These are phyloP conservation scores for Drosophila nigricruria DNA, from an alignment of 2,888 invertebrate species.

Conservation along the genomic window DNA sequence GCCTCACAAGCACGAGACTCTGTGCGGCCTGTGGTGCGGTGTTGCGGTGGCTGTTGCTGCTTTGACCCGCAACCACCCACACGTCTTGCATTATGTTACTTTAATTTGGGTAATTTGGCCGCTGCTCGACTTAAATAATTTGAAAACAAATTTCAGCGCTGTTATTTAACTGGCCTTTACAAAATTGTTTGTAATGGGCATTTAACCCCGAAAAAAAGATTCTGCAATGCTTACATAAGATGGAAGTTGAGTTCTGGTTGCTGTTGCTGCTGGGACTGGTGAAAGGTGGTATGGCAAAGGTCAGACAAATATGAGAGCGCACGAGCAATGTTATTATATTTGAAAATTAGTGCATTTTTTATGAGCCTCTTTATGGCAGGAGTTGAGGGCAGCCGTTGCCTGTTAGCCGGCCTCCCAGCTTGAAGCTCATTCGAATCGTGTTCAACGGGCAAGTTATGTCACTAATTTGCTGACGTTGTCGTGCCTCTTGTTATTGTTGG, in stretches of 20 bases:
- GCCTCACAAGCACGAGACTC: background rate
- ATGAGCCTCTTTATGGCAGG: slow-evolving; percentile 5
- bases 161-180: slow-evolving; percentile 74
- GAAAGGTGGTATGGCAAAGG: slow-evolving; percentile 69
- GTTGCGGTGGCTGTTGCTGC: slow-evolving; percentile 14
- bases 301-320: slow-evolving; percentile 74
- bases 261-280: slow-evolving; percentile 43
- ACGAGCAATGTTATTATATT: slow-evolving; percentile 69
- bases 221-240: slow-evolving; percentile 59
- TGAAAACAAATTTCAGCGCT: slow-evolving; percentile 74
- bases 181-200: slow-evolving; percentile 73
- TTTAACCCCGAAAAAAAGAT: slow-evolving; percentile 69
- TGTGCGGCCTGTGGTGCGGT: slow-evolving; percentile 5
- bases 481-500: slow-evolving; percentile 49
- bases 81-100: slow-evolving; percentile 76
- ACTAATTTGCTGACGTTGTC: slow-evolving; percentile 73
- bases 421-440: slow-evolving; percentile 59
- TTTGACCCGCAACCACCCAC: slow-evolving; percentile 70
- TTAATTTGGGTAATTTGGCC: slow-evolving; percentile 76
- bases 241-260: slow-evolving; percentile 14
- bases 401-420: slow-evolving; percentile 52
- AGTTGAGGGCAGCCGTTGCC: background rate
- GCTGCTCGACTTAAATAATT: slow-evolving; percentile 77
- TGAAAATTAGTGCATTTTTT: slow-evolving; percentile 69
- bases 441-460: slow-evolving; percentile 70